Base-by-base conservation (phyloP, 2,888 invertebrate species). In the Mayetiola destructor region DNA sequence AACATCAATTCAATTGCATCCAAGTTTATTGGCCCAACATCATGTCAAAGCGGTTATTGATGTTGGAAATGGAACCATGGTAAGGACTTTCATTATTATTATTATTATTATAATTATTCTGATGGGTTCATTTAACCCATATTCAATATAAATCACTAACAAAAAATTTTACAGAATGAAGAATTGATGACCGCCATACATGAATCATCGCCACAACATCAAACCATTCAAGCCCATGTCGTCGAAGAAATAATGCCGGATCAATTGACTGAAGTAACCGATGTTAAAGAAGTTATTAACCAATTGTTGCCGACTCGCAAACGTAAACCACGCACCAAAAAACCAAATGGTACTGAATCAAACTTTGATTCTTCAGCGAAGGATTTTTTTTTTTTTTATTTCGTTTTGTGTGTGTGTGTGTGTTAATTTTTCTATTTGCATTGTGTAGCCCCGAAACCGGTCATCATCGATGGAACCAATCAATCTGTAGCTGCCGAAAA, bases 311-410 rank as follows among this genome's bases (percentile, higher is more conserved):
- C 77, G 30, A 70, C 75, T 54, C 72, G 77, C 32, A 73, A 77
- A 61, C 73, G 76, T 57, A 78, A 77, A 66, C 77, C 77, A 59
- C 73, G 77, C 61, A 73, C 76, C 60, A 76, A 77, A 62, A 73
- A 72, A 64, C 58, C 62, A 56, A 55, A 56, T 18, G 39, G 40
- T 58, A 53, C 23, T 12, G 1, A 5, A 1, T 36, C 32, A 6
- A 32, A 32, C 32, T 12, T 9, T 32, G 8, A 32, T 32, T 32
- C 32, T 12, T 30, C 35, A n/a, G 60, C n/a, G 54, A 62, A n/a
- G n/a, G n/a, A n/a, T n/a, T n/a, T n/a, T n/a, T n/a, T n/a, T n/a
- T n/a, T n/a, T n/a, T n/a, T 12, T 5, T 36, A 36, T 8, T 36
- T 36, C 36, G 16, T 36, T 40, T 9, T 37, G n/a, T n/a, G n/a